These are phyloP conservation scores for Pollenia labialis DNA, from an alignment of 2,888 invertebrate species.

Conservation along the genomic window DNA sequence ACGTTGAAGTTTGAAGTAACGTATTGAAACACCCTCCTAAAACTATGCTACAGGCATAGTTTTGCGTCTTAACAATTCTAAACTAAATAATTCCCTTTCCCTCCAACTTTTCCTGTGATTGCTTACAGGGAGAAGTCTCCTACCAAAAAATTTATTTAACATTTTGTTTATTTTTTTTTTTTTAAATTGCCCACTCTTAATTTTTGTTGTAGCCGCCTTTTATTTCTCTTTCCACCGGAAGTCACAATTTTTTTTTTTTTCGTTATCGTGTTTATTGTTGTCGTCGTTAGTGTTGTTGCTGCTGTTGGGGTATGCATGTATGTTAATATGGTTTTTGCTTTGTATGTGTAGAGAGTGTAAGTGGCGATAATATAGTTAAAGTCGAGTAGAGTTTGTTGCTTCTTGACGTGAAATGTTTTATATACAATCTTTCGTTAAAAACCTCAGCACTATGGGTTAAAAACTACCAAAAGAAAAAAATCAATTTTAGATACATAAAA, in stretches of 20 bases:
- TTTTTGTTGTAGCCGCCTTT: conserved; percentile 35
- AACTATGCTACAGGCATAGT: conserved; percentile 17
- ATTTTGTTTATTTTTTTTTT: conserved; percentile 55
- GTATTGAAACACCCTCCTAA: conserved; percentile 36
- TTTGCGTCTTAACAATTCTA: neutral
- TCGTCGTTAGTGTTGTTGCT: conserved; percentile 35
- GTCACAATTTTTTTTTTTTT: conserved; percentile 69
- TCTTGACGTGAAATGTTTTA: conserved; percentile 51
- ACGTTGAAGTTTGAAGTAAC: conserved; percentile 48
- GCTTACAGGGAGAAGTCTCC: neutral
- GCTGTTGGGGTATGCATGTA: conserved; percentile 14
- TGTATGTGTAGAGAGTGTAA: conserved; percentile 40
- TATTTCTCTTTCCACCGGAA: conserved; percentile 57
- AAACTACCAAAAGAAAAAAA: neutral
- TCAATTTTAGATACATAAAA: conserved; percentile 6
- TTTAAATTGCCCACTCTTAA: conserved; percentile 27
- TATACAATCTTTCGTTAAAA: conserved; percentile 21
- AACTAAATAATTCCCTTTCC: neutral
- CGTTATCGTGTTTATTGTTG: conserved; percentile 47
- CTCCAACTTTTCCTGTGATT: neutral
- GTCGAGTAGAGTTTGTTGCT: conserved; percentile 72
- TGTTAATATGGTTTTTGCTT: conserved; percentile 8
- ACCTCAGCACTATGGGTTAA: conserved; percentile 36
- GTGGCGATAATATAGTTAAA: conserved; percentile 58
- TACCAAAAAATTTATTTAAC: conserved; percentile 11